Evolutionary conservation across 2,113 vertebrate species (phyloP), one percentile per base, ranked within the genome.

Genomic region (Dicentrarchus labrax): DNA sequence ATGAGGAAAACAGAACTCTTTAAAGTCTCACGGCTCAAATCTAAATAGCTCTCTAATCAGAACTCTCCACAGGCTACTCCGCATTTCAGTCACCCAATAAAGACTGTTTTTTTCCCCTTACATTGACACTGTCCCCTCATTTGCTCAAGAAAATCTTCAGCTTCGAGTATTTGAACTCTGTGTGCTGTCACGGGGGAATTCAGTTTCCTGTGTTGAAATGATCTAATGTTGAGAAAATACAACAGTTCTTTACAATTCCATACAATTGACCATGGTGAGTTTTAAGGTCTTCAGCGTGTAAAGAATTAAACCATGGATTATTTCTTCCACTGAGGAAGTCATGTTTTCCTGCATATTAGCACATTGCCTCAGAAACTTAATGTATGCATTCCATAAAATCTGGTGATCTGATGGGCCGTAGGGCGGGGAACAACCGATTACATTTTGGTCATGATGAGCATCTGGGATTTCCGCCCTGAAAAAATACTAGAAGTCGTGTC

Each of bases 191-290:
- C 77, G 48, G 56, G 93, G 91, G 91, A 87, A 84, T 83, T 70
- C 7, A 59, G 85, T 68, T 95, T 95, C 94, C 94, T 94, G 91
- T 94, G 91, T 91, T 92, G 88, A 91, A 59, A 72, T 66, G 80
- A 84, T 82, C 69, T 72, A 72, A 86, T 86, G 71, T 43, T 86
- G 51, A 67, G 79, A 83, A 77, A 87, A 85, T 15, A 51, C 64
- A 78, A 36, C 24, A 0, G 13, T 19, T 48, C 4, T 57, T 82
- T 71, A 12, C 60, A 6, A 19, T 76, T 72, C 62, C 43, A 80
- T 50, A 61, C 2, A 39, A 45, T 30, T 50, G 54, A 66, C 54
- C 4, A 19, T 47, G 38, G 62, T 72, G 57, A 59, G 41, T 80
- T 59, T 24, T 39, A 48, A 53, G 5, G 74, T 76, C 57, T 75